Base-by-base conservation (phyloP, 2,888 invertebrate genomes). In the Lasioglossum marginatum region DNA sequence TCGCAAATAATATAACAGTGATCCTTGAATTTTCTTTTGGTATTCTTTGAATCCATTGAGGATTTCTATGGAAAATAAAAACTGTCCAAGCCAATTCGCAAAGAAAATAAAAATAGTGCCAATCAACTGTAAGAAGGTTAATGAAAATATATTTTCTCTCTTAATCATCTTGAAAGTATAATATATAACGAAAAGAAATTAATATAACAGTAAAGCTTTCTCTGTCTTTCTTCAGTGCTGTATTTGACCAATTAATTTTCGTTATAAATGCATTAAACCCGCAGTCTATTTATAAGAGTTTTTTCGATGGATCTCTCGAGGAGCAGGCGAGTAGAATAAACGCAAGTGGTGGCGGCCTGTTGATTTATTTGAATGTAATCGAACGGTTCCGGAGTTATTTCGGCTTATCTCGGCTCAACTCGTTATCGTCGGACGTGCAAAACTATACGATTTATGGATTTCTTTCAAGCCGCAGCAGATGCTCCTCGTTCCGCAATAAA, bases 401-500 rank as follows among this genome's bases (percentile, higher is more conserved):
- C 66, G 74, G 79, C 86, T 86, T 84, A 86, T 86, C 85, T 85
- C 43, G 85, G 85, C 78, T 85, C 76, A 72, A 71, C 78, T 79
- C 79, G 85, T 75, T 86, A 85, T 86, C 81, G 63, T 77, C 71
- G 40, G 76, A 78, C 77, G 75, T 78, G 77, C 75, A 75, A 86
- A 87, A 87, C 82, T 74, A 43, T 82, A 81, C 77, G 80, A 87
- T 87, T 87, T 87, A 87, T 82, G 82, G 87, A 79, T 85, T 82
- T 75, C 87, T 86, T 85, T 75, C 66, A 72, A 78, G 78, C 80
- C 48, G 63, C 68, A 45, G 80, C 87, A 87, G 80, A 86, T 87
- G 87, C 79, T 86, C 80, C 75, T 23, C 72, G 83, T 37, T 23
- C 52, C 63, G 72, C 86, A 76, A 87, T 87, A 87, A 87, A 87